phyloP scores from a whole-genome alignment of 2,113 vertebrate species.

The Mesembrinibis cayennensis region DNA sequence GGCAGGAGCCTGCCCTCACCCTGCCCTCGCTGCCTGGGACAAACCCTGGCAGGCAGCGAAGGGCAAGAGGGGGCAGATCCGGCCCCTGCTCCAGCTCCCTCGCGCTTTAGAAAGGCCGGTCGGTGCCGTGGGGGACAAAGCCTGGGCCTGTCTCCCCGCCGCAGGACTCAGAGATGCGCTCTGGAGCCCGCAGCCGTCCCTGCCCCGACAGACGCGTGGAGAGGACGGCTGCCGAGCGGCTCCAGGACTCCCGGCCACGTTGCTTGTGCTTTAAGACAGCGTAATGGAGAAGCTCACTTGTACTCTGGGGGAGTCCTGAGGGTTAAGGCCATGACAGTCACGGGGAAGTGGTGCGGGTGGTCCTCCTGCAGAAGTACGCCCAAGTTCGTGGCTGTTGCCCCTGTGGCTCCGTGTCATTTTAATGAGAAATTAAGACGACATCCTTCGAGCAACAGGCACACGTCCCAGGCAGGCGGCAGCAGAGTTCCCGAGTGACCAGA shows the following conservation, averaged over 20 bases:
- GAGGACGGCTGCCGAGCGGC: rapidly evolving
- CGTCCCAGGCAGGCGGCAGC: background rate
- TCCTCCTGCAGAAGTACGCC: background rate
- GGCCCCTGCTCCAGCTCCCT: background rate
- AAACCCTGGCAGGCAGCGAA: background rate
- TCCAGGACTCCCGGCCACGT: rapidly evolving
- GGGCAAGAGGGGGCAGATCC: background rate
- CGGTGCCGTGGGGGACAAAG: background rate
- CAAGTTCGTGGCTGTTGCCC: background rate
- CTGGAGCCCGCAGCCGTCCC: background rate
- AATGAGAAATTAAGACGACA: background rate
- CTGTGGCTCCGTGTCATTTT: background rate
- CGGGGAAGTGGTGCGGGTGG: rapidly evolving
- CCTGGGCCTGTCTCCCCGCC: rapidly evolving
- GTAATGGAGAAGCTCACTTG: background rate
- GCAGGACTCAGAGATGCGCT: background rate
- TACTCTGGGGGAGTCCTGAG: background rate
- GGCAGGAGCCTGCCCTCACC: background rate
- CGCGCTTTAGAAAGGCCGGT: rapidly evolving
- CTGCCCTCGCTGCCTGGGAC: background rate
- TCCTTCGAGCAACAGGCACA: background rate
- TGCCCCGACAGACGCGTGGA: background rate
- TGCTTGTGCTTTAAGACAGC: slow-evolving; percentile 35
- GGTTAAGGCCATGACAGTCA: background rate
- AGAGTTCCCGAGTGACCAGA: background rate